Evolutionary conservation across 2,888 invertebrate species (phyloP).

Genomic region (Odontothrips loti): DNA sequence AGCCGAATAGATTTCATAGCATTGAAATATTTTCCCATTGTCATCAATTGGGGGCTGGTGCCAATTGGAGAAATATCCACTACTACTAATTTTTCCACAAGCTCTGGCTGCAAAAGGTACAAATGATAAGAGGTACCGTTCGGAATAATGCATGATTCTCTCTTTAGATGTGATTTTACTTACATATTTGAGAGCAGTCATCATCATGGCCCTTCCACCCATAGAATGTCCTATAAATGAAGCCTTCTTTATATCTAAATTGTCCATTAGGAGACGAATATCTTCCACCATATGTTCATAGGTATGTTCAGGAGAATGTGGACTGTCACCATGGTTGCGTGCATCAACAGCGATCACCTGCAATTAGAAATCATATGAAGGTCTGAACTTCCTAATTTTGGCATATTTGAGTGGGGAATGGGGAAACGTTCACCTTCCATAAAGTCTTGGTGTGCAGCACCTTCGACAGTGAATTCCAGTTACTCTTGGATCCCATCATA

Average conservation of each 20-base stretch:
- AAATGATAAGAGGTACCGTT: background rate
- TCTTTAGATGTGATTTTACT: constrained; percentile 36
- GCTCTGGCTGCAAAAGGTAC: constrained; percentile 52
- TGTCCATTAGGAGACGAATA: constrained; percentile 60
- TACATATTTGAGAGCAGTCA: constrained; percentile 69
- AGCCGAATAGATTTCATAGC: constrained; percentile 61
- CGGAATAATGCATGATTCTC: background rate
- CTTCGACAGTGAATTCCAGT: constrained; percentile 80
- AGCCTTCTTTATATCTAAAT: constrained; percentile 59
- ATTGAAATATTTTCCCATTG: constrained; percentile 62
- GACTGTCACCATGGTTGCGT: constrained; percentile 93
- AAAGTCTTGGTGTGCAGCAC: constrained; percentile 60
- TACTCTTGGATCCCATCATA: constrained; percentile 72
- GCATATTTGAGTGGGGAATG: background rate
- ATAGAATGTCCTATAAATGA: constrained; percentile 86
- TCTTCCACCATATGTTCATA: constrained; percentile 74
- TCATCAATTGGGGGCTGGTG: constrained; percentile 57
- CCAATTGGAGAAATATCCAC: constrained; percentile 68
- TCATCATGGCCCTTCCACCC: constrained; percentile 92
- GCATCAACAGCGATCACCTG: constrained; percentile 78
- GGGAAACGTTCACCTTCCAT: constrained; percentile 35
- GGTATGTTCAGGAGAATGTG: constrained; percentile 67
- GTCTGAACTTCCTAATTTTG: background rate
- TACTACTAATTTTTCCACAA: constrained; percentile 63
- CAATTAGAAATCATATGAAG: constrained; percentile 34